Percentiles rank a stretch among this genome's conserved stretches.
Evolutionary conservation across 1,140 invertebrate genomes (phyloP).

Genomic region (Zaprionus africanus): DNA sequence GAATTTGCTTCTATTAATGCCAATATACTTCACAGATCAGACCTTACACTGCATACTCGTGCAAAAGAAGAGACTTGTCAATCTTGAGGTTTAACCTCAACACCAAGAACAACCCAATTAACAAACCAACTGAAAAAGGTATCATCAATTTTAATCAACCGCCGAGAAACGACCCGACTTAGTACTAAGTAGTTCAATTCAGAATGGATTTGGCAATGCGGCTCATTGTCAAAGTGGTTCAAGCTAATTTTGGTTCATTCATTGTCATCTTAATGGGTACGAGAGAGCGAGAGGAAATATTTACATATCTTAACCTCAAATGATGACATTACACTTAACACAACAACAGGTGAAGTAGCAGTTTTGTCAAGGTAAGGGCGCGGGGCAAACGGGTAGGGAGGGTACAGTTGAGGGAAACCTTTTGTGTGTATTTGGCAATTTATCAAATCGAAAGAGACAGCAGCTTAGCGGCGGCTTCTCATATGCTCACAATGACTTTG

Average conservation of each 20-base stretch:
- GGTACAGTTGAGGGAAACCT: constrained; percentile 5
- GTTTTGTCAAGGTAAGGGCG: neutral
- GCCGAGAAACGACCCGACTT: neutral
- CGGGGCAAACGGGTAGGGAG: too few species aligned
- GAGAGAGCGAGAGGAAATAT: constrained; percentile 12
- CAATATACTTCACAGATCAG: too few species aligned
- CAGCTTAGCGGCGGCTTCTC: constrained; percentile 35
- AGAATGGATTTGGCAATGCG: constrained; percentile 13
- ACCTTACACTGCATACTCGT: too few species aligned
- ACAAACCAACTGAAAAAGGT: neutral
- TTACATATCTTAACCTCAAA: constrained; percentile 34
- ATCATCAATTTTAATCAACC: constrained; percentile 22
- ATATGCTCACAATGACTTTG: constrained; percentile 16
- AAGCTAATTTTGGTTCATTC: constrained; percentile 29
- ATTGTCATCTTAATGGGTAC: constrained; percentile 2
- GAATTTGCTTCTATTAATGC: too few species aligned
- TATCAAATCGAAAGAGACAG: constrained; percentile 74
- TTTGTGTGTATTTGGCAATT: constrained; percentile 57
- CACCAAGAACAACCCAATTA: neutral
- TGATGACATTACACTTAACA: constrained; percentile 43
- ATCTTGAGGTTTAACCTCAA: neutral
- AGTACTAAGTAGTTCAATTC: constrained; percentile 11
- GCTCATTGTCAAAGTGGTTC: neutral
- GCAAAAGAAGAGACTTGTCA: neutral
- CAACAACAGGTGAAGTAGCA: constrained; percentile 34